These are phyloP conservation scores for Leptopterna dolabrata DNA, from an alignment of 2,888 invertebrate species.

Conservation along the genomic window DNA sequence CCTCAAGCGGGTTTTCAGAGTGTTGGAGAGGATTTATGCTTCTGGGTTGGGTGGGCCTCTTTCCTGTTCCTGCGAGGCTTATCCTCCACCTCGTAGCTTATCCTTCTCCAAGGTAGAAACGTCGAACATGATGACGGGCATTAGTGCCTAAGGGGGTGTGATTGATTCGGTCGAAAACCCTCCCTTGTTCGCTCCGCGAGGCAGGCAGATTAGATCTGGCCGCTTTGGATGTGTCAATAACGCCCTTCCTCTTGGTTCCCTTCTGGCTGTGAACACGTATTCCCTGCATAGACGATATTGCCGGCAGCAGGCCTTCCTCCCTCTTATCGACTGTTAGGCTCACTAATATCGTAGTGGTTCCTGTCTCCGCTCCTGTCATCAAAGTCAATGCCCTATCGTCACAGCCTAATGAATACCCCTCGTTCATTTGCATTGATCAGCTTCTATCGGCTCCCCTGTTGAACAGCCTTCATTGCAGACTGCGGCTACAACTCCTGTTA, in stretches of 20 bases:
- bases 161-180: constrained; percentile 33
- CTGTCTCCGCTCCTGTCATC: constrained; percentile 35
- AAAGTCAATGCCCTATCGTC: constrained; percentile 39
- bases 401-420: constrained; percentile 35
- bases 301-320: background rate
- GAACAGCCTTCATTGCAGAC: background rate
- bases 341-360: constrained; percentile 30
- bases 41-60: constrained; percentile 10
- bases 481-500: too few species aligned
- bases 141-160: constrained; percentile 42
- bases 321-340: constrained; percentile 1
- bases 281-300: constrained; percentile 29
- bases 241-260: constrained; percentile 12
- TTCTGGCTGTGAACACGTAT: constrained; percentile 1
- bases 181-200: background rate
- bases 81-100: constrained; percentile 30
- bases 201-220: constrained; percentile 35
- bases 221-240: constrained; percentile 44
- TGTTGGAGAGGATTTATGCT: constrained; percentile 23
- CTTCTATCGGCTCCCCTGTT: background rate
- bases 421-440: constrained; percentile 40
- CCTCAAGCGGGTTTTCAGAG: constrained; percentile 6
- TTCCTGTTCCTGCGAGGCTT: constrained; percentile 35
- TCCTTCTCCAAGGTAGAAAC: constrained; percentile 26
- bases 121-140: constrained; percentile 35